These are phyloP conservation scores for Drosophila kokeensis DNA, from an alignment of 2,888 invertebrate genomes.

Conservation along the genomic window DNA sequence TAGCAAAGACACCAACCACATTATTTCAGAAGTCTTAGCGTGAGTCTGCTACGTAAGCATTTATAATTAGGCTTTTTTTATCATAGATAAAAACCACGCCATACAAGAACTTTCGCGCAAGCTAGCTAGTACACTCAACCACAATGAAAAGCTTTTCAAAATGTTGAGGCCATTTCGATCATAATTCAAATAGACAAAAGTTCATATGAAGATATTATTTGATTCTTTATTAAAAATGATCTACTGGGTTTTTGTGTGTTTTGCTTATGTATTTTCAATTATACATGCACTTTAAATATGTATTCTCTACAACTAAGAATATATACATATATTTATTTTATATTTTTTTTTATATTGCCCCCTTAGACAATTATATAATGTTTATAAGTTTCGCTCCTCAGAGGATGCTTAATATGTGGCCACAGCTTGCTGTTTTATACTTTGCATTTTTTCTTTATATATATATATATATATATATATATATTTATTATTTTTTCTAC, in stretches of 20 bases:
- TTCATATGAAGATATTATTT: slow-evolving; percentile 27
- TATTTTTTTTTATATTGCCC: slow-evolving; percentile 13
- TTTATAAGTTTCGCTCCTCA: slow-evolving; percentile 47
- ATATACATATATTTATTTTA: slow-evolving; percentile 29
- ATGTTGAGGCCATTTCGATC: background rate
- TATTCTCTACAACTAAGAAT: slow-evolving; percentile 28
- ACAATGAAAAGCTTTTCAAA: background rate
- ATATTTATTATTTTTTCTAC: slow-evolving; percentile 23
- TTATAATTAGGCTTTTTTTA: background rate
- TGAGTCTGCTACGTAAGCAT: background rate
- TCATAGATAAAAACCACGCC: background rate
- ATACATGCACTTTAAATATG: slow-evolving; percentile 37
- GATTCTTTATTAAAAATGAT: slow-evolving; percentile 67
- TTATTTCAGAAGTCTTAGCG: background rate
- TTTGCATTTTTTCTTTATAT: slow-evolving; percentile 29
- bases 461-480: background rate
- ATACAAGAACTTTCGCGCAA: background rate
- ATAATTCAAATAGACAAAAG: background rate
- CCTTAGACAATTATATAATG: slow-evolving; percentile 14
- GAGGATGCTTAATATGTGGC: slow-evolving; percentile 67
- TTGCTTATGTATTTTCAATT: slow-evolving; percentile 32
- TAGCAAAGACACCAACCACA: slow-evolving; percentile 11
- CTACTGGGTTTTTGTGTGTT: slow-evolving; percentile 39
- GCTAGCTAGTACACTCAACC: background rate
- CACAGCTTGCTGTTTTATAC: slow-evolving; percentile 33